Percentiles rank a stretch among this genome's conserved stretches.
Conservation (phyloP, 2,113 vertebrate species). For the Hiodon alosoides region DNA sequence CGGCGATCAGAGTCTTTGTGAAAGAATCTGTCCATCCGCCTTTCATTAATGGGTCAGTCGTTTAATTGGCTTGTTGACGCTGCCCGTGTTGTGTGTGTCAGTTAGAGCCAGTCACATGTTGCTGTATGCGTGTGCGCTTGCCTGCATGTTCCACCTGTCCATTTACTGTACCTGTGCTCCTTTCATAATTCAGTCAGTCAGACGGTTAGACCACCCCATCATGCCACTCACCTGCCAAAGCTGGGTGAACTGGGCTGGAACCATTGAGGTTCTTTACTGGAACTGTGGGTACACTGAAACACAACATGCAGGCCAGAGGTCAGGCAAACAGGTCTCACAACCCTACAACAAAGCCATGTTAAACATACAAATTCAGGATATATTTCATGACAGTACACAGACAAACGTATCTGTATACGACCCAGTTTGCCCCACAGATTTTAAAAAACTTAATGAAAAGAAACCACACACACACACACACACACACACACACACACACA, state of each 20-base stretch:
- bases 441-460: not conserved
- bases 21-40: too few relatives aligned
- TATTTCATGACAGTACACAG: too few relatives aligned
- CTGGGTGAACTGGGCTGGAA: slow-evolving; percentile 85
- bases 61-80: too few relatives aligned
- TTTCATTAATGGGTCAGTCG: too few relatives aligned
- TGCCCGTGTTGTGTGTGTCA: not conserved
- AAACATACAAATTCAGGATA: too few relatives aligned
- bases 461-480: not conserved
- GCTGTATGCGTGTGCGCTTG: not conserved
- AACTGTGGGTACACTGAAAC: slow-evolving; percentile 79
- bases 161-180: not conserved
- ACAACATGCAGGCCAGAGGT: not conserved
- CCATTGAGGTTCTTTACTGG: slow-evolving; percentile 92
- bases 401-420: too few relatives aligned
- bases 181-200: not conserved
- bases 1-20: not conserved
- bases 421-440: not conserved
- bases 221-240: slow-evolving; percentile 72
- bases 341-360: not conserved
- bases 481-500: slow-evolving; percentile 11
- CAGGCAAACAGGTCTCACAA: not conserved
- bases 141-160: not conserved
- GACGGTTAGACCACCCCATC: not conserved
- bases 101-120: not conserved